phyloP scores from a whole-genome alignment of 2,888 invertebrate genomes.

The Zygothrica quintamaculata region DNA sequence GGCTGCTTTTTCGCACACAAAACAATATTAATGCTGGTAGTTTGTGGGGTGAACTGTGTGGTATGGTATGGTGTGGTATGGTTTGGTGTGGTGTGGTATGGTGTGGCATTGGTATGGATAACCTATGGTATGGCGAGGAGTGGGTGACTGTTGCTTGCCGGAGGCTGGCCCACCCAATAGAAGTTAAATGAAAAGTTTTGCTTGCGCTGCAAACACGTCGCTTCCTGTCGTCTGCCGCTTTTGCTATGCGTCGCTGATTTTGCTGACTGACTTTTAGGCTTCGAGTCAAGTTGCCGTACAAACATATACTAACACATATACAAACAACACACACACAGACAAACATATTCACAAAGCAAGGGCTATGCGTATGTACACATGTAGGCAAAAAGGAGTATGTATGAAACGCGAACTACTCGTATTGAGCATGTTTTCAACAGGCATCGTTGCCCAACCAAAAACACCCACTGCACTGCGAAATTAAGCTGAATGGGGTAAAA shows the following conservation, averaged over 20 bases:
- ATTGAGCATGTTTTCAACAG: conserved; percentile 75
- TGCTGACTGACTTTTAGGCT: conserved; percentile 78
- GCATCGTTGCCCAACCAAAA: conserved; percentile 50
- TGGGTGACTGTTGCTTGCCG: conserved; percentile 21
- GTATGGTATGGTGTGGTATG: conserved; percentile 7
- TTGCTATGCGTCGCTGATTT: conserved; percentile 77
- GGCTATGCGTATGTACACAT: conserved; percentile 55
- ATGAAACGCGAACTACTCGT: conserved; percentile 42
- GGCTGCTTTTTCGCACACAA: conserved; percentile 81
- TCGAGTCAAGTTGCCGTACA: conserved; percentile 60
- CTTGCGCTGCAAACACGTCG: conserved; percentile 81
- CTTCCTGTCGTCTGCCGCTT: conserved; percentile 76
- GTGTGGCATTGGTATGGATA: too few species aligned
- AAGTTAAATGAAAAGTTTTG: conserved; percentile 82
- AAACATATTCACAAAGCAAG: conserved; percentile 12
- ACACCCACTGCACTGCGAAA: conserved; percentile 57
- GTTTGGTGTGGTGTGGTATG: conserved; percentile 11
- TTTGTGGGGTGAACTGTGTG: conserved; percentile 42
- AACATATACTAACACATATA: conserved; percentile 22
- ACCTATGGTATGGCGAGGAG: background rate
- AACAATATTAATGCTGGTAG: conserved; percentile 81
- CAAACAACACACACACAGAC: conserved; percentile 13
- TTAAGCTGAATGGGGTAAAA: conserved; percentile 71
- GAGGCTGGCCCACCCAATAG: conserved; percentile 45
- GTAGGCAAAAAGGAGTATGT: conserved; percentile 53